A percentile compares a stretch with the other conserved stretches of the same genome.
These are phyloP conservation scores for Drosophila aldrichi DNA, from an alignment of 2,888 invertebrate genomes.

Conservation along the genomic window DNA sequence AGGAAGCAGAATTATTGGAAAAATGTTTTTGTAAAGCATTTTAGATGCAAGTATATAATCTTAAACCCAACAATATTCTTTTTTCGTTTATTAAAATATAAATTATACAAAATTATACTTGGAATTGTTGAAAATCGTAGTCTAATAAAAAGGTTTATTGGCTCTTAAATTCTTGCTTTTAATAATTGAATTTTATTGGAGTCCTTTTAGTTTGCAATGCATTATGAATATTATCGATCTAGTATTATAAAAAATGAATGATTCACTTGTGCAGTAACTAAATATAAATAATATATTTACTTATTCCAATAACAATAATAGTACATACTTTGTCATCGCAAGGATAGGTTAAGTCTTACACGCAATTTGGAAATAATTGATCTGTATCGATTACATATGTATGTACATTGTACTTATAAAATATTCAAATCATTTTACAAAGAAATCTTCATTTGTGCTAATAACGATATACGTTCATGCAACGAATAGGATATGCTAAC, in stretches of 20 bases:
- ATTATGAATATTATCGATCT: neutral
- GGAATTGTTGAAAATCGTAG: too few relatives aligned
- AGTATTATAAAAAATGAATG: neutral
- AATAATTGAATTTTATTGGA: neutral
- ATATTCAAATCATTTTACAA: conserved; percentile 7
- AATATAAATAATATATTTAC: neutral
- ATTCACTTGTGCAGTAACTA: neutral
- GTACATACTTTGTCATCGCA: conserved; percentile 6
- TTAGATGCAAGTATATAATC: neutral
- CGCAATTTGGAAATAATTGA: conserved; percentile 12
- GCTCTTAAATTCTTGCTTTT: neutral
- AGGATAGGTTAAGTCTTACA: conserved; percentile 37
- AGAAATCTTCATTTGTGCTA: neutral
- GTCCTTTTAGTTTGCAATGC: too few relatives aligned
- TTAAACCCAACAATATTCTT: neutral
- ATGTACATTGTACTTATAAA: conserved; percentile 22
- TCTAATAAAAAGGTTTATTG: too few relatives aligned
- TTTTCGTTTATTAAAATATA: neutral
- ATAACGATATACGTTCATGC: neutral
- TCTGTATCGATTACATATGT: conserved; percentile 2
- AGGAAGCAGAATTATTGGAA: neutral
- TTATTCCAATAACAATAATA: neutral
- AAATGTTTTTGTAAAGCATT: neutral
- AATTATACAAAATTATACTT: too few relatives aligned
- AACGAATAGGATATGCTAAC: neutral